These are phyloP conservation scores for Diplodus puntazzo DNA, from an alignment of 2,797 vertebrate genomes.

Conservation along the genomic window DNA sequence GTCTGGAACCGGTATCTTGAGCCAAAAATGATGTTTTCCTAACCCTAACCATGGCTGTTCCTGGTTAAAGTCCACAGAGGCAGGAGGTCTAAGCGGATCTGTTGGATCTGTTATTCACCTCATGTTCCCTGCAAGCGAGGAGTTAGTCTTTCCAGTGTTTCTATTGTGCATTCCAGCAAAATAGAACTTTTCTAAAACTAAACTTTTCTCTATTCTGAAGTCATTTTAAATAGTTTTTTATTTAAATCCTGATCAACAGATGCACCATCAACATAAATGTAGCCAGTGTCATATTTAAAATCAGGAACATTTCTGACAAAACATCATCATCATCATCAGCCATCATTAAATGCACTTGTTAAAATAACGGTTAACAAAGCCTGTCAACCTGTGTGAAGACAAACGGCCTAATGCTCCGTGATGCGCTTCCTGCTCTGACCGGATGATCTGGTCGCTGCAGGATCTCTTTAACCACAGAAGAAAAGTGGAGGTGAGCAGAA, in stretches of 20 bases:
- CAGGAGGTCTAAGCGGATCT: no score
- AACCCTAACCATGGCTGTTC: no score
- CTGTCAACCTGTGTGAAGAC: conserved; percentile 13
- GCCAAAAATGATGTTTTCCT: no score
- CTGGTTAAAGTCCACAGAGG: no score
- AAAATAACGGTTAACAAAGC: conserved; percentile 3
- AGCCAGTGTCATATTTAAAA: not conserved
- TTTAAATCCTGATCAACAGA: not conserved
- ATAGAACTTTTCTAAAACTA: no score
- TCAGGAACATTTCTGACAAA: not conserved
- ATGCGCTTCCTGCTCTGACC: conserved; percentile 32
- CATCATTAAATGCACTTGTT: conserved; percentile 7
- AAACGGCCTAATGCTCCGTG: not conserved
- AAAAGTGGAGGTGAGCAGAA: conserved; percentile 34
- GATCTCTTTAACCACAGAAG: conserved; percentile 59
- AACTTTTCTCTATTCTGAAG: not conserved
- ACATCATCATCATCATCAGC: not conserved
- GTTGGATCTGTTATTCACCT: no score
- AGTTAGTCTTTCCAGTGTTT: no score
- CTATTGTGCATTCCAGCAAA: no score
- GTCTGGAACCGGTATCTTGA: no score
- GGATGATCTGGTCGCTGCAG: conserved; percentile 29
- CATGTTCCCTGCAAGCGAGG: no score
- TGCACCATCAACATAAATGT: not conserved
- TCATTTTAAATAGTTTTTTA: not conserved